Percentiles rank a stretch among this genome's conserved stretches.
Evolutionary conservation across 1,140 invertebrate species (phyloP).

Genomic region (Lethocerus indicus): DNA sequence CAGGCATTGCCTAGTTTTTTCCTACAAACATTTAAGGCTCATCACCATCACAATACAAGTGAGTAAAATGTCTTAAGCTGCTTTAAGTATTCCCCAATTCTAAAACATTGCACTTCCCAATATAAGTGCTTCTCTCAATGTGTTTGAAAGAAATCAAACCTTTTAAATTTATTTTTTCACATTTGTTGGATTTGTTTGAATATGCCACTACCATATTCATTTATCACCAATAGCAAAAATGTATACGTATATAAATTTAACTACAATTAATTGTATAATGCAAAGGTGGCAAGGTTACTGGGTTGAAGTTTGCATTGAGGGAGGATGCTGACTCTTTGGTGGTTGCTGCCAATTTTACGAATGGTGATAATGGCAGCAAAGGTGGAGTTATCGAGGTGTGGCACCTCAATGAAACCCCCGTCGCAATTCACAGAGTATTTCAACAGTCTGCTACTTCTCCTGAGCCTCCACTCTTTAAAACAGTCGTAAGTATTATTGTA

Average conservation of each 20-base stretch:
- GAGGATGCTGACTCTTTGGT: conserved; percentile 70
- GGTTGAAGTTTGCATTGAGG: conserved; percentile 61
- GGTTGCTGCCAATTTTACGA: conserved; percentile 47
- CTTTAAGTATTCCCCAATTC: too few relatives aligned
- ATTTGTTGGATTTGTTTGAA: too few relatives aligned
- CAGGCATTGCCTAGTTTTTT: conserved; percentile 70
- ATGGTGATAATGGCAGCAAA: conserved; percentile 29
- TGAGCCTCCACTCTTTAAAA: conserved; percentile 37
- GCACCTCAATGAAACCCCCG: conserved; percentile 63
- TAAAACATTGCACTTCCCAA: too few relatives aligned
- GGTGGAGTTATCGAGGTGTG: conserved; percentile 65
- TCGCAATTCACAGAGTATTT: conserved; percentile 61
- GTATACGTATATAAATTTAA: not conserved
- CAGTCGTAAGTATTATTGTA: conserved; percentile 31
- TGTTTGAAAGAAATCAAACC: too few relatives aligned
- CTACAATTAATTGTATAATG: not conserved
- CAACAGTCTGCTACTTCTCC: conserved; percentile 23
- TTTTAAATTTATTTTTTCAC: too few relatives aligned
- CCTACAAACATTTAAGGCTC: conserved; percentile 37
- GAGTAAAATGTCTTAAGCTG: too few relatives aligned
- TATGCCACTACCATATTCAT: not conserved
- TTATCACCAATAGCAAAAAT: not conserved
- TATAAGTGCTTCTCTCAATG: too few relatives aligned
- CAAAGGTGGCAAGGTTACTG: conserved; percentile 30
- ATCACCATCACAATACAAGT: conserved; percentile 8